phyloP scores from a whole-genome alignment of 2,888 invertebrate genomes.

The Phytoseiulus persimilis region DNA sequence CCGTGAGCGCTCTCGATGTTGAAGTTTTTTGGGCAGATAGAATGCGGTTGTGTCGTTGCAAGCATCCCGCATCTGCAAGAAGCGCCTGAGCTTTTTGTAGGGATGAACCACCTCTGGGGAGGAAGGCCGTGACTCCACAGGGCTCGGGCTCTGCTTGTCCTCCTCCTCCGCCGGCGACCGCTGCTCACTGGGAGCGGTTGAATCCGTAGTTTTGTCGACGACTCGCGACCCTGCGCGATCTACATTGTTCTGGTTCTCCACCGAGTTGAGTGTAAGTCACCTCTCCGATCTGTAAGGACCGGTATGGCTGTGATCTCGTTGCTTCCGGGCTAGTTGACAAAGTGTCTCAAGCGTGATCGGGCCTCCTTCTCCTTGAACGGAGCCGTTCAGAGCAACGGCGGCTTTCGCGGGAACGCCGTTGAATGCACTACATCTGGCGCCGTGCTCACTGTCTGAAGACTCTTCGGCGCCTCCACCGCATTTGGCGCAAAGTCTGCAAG shows the following conservation, averaged over 20 bases:
- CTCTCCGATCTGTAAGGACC: conserved; percentile 23
- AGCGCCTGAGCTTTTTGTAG: conserved; percentile 22
- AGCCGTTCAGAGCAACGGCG: background rate
- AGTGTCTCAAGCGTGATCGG: conserved; percentile 17
- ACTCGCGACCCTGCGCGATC: background rate
- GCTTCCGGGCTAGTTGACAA: conserved; percentile 13
- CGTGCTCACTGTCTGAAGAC: background rate
- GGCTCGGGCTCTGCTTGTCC: background rate
- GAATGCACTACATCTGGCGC: background rate
- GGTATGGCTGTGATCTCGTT: conserved; percentile 15
- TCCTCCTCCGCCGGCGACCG: background rate
- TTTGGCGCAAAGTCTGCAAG: conserved; percentile 19
- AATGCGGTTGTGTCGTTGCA: background rate
- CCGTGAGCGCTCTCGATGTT: background rate
- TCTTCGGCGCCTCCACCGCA: conserved; percentile 9
- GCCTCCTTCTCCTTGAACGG: background rate
- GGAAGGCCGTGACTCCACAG: conserved; percentile 11
- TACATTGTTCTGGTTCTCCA: background rate
- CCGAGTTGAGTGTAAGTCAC: conserved; percentile 39
- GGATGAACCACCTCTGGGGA: conserved; percentile 32
- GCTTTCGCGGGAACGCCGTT: background rate
- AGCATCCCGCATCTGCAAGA: conserved; percentile 14
- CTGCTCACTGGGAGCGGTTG: background rate
- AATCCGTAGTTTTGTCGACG: background rate
- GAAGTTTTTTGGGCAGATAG: conserved; percentile 27